Conservation (phyloP, 2,113 vertebrate genomes). For the Oncorhynchus nerka region DNA sequence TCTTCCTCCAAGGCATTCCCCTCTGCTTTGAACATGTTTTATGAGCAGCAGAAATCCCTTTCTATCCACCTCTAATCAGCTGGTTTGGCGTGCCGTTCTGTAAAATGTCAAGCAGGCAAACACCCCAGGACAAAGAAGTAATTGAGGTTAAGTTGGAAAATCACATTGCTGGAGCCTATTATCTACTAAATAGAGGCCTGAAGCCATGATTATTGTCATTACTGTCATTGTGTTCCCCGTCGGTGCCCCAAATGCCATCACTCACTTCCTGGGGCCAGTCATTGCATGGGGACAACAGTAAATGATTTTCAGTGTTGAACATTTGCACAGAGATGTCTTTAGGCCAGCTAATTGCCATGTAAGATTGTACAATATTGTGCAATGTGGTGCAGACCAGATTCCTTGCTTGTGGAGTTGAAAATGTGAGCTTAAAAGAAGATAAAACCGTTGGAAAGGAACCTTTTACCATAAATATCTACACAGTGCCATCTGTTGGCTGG, state of each 20-base stretch:
- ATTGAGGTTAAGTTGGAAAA: slow-evolving; percentile 8
- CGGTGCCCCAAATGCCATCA: not conserved
- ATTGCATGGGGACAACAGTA: not conserved
- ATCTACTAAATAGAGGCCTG: not conserved
- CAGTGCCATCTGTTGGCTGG: slow-evolving; percentile 43
- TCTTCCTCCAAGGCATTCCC: not conserved
- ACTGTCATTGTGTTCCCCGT: not conserved
- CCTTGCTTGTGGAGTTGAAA: not conserved
- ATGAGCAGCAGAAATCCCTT: not conserved
- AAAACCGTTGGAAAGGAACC: not conserved
- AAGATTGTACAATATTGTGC: not conserved
- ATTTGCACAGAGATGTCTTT: not conserved
- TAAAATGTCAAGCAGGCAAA: slow-evolving; percentile 1
- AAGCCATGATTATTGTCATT: slow-evolving; percentile 4
- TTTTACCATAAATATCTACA: not conserved
- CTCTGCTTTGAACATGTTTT: not conserved
- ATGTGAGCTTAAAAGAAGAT: not conserved
- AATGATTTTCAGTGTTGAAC: not conserved
- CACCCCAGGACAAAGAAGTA: not conserved
- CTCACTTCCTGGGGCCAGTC: not conserved
- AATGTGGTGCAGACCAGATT: not conserved
- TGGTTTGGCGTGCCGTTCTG: not conserved
- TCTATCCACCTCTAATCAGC: not conserved
- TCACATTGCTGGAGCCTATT: not conserved
- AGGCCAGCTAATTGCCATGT: slow-evolving; percentile 2